Conservation (phyloP, 2,797 vertebrate species). For the Semotilus atromaculatus region DNA sequence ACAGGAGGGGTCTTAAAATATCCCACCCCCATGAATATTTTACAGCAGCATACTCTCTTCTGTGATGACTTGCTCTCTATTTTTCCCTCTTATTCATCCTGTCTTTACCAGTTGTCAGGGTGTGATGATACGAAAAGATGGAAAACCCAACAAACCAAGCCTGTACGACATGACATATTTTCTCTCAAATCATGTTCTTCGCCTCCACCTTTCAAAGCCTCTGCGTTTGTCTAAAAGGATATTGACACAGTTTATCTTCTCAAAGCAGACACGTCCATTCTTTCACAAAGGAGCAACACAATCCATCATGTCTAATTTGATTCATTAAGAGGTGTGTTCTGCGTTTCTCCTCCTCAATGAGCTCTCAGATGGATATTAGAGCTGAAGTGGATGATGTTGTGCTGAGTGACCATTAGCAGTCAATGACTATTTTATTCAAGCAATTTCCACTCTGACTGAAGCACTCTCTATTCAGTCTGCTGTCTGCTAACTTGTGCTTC, state of each 20-base stretch:
- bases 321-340: conserved; percentile 31
- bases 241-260: conserved; percentile 18
- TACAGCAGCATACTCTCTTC: conserved; percentile 39
- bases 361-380: conserved; percentile 30
- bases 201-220: background rate
- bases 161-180: background rate
- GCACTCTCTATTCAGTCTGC: conserved; percentile 6
- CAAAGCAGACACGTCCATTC: conserved; percentile 5
- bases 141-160: background rate
- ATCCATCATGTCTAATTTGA: conserved; percentile 39
- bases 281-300: conserved; percentile 12
- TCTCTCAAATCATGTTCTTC: background rate
- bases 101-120: background rate
- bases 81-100: background rate
- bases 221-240: background rate
- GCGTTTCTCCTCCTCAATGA: conserved; percentile 7
- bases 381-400: conserved; percentile 29
- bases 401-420: conserved; percentile 48
- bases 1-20: conserved; percentile 52
- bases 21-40: conserved; percentile 59
- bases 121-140: background rate
- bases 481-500: background rate
- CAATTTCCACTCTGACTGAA: conserved; percentile 19
- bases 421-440: conserved; percentile 28
- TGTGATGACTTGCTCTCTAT: background rate